These are phyloP conservation scores for Rhabdomys dilectus DNA, from an alignment of 2,113 vertebrate species.

Conservation along the genomic window DNA sequence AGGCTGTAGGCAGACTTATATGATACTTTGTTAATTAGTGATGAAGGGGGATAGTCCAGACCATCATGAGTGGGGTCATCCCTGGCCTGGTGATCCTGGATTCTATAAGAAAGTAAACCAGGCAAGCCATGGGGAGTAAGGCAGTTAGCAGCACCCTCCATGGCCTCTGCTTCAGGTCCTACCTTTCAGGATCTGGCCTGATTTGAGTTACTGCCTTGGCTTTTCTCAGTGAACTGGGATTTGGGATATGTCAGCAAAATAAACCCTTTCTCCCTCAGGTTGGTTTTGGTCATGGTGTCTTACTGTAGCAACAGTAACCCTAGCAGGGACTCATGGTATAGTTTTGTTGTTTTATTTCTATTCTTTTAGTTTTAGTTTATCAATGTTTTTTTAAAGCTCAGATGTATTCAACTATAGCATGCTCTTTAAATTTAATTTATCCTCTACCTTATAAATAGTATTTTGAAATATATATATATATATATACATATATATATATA, in stretches of 20 bases:
- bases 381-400: background rate
- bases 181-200: background rate
- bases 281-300: background rate
- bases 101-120: background rate
- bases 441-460: background rate
- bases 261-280: background rate
- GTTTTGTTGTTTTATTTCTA: background rate
- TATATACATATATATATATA: background rate
- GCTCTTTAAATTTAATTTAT: background rate
- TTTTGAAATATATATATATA: background rate
- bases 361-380: background rate
- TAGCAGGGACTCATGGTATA: background rate
- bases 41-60: background rate
- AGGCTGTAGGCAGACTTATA: background rate
- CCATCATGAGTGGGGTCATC: background rate
- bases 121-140: background rate
- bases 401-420: background rate
- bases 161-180: background rate
- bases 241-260: background rate
- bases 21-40: background rate
- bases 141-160: background rate
- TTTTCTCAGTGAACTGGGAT: background rate
- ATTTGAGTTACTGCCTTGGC: background rate
- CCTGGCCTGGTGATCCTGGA: background rate
- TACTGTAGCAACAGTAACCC: background rate